These are phyloP conservation scores for Heliconius congener DNA, from an alignment of 1,140 invertebrate species.

Conservation along the genomic window DNA sequence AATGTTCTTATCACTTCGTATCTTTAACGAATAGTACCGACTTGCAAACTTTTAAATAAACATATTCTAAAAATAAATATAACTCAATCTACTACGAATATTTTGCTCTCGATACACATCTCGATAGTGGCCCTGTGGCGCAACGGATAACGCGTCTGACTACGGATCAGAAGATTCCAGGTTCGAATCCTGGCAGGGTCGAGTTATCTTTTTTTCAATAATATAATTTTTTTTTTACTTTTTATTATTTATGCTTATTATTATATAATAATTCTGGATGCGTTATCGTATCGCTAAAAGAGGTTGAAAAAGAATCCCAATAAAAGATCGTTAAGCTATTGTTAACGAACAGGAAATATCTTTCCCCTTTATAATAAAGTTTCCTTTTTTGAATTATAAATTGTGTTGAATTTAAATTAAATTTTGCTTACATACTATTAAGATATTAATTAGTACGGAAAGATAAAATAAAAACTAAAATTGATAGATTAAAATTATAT, in stretches of 20 bases:
- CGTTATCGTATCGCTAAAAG: neutral
- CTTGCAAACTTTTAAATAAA: neutral
- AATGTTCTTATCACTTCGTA: too few species aligned
- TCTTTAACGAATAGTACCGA: too few species aligned
- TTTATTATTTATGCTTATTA: neutral
- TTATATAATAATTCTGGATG: neutral
- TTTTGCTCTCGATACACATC: neutral
- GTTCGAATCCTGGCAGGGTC: conserved; percentile 14
- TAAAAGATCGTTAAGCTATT: too few species aligned
- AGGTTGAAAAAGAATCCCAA: too few species aligned
- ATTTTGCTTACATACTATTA: too few species aligned
- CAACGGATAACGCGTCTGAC: conserved; percentile 14
- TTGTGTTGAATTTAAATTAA: too few species aligned
- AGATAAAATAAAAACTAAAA: too few species aligned
- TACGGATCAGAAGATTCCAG: conserved; percentile 15
- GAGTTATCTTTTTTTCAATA: neutral
- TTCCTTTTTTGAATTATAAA: too few species aligned
- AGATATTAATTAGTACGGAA: too few species aligned
- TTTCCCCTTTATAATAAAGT: too few species aligned
- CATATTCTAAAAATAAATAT: neutral
- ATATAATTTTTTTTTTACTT: neutral
- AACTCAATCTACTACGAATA: neutral
- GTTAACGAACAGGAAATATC: too few species aligned
- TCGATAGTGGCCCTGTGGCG: conserved; percentile 11
- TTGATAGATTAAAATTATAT: too few species aligned